Evolutionary conservation across 2,113 vertebrate genomes (phyloP), one percentile per base, ranked within the genome.

Genomic region (Heteronetta atricapilla): DNA sequence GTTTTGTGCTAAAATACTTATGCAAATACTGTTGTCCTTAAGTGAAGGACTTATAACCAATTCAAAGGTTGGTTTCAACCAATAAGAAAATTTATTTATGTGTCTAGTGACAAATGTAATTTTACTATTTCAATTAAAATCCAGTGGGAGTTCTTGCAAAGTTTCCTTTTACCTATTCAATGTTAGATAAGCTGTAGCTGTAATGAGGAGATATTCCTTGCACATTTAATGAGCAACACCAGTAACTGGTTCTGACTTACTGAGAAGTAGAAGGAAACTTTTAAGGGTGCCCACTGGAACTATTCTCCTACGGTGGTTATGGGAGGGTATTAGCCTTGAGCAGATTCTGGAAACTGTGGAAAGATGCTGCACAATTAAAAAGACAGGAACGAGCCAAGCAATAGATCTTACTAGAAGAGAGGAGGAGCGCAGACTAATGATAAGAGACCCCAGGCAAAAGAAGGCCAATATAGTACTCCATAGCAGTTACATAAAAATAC

Each of bases 281-380:
- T 92, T 94, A 95, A 94, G 93, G 92, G 69, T 96, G 92, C 92
- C 92, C 86, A 92, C 12, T 96, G 86, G 93, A 96, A 90, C 81
- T 87, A 3, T 68, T 76, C 89, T 84, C 60, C 75, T 86, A 0
- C 58, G 59, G 55, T 0, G 1, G 66, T 81, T 93, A 82, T 95
- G 76, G 82, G 93, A 92, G 94, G 70, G 52, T 90, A 82, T 95
- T 94, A 94, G 90, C 86, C 92, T 73, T 89, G 81, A 89, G 90
- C 93, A 92, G 58, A 36, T 84, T 77, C 77, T 70, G 74, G 60
- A 66, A 96, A 66, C 66, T 58, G 62, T 84, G 84, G 74, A 89
- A 68, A 68, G 58, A 92, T 66, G 63, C 77, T 88, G 74, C 66
- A 55, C 90, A 93, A 88, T 92, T 95, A 89, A 90, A 87, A 83